phyloP scores from a whole-genome alignment of 2,888 invertebrate genomes.

The Nomada flava region DNA sequence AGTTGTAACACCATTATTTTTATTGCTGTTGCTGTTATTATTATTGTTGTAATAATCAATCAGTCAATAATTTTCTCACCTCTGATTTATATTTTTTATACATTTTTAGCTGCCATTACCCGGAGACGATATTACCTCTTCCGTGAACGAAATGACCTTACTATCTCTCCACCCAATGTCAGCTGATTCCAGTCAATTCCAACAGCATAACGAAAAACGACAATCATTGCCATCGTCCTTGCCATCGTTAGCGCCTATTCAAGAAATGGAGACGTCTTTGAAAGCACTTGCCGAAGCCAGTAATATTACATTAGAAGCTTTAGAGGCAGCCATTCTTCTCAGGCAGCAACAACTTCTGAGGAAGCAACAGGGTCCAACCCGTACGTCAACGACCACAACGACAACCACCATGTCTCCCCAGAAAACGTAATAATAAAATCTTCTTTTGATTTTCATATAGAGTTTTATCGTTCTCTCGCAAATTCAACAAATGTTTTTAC shows the following conservation, averaged over 20 bases:
- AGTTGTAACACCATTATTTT: background rate
- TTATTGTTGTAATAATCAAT: too few species aligned
- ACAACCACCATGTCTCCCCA: slow-evolving; percentile 81
- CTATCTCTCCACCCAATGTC: slow-evolving; percentile 77
- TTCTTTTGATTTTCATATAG: background rate
- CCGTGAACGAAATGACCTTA: slow-evolving; percentile 80
- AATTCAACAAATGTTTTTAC: background rate
- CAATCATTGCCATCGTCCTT: slow-evolving; percentile 69
- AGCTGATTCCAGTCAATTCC: slow-evolving; percentile 66
- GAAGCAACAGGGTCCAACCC: slow-evolving; percentile 85
- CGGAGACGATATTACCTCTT: slow-evolving; percentile 77
- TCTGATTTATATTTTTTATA: background rate
- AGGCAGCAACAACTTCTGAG: slow-evolving; percentile 89
- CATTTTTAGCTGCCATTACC: slow-evolving; percentile 77
- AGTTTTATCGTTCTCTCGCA: background rate
- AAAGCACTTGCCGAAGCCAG: slow-evolving; percentile 88
- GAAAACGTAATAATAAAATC: slow-evolving; percentile 72
- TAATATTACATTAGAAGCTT: slow-evolving; percentile 91
- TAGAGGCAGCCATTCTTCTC: slow-evolving; percentile 90
- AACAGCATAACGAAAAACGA: slow-evolving; percentile 75
- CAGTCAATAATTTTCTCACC: background rate
- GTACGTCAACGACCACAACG: slow-evolving; percentile 83
- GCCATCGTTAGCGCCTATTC: slow-evolving; percentile 78
- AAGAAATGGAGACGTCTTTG: slow-evolving; percentile 85
- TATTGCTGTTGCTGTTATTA: background rate